A percentile compares a stretch with the other conserved stretches of the same genome.
Evolutionary conservation across 2,113 vertebrate genomes (phyloP).

Genomic region (Smithornis capensis): DNA sequence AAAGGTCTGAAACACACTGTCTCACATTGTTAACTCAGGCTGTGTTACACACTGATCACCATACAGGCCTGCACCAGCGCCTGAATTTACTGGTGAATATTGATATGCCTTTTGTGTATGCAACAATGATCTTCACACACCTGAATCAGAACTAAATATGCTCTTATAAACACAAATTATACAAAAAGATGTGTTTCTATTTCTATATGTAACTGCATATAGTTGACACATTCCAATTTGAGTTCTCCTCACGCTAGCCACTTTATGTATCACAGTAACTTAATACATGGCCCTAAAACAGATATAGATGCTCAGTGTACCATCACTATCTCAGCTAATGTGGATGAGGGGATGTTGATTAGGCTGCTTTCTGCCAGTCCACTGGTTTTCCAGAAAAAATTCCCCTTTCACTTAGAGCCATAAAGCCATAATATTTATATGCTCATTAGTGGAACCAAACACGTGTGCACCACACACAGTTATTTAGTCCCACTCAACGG

Average conservation of each 20-base stretch:
- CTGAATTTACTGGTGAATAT: neutral
- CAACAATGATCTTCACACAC: neutral
- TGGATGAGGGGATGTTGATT: neutral
- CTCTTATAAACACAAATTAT: neutral
- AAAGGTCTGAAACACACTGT: neutral
- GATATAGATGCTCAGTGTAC: neutral
- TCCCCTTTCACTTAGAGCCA: neutral
- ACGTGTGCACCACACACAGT: neutral
- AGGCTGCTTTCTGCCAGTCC: neutral
- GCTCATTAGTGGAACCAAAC: neutral
- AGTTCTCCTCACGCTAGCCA: neutral
- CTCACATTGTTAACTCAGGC: neutral
- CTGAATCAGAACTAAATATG: neutral
- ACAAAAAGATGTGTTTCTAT: neutral
- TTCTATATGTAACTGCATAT: neutral
- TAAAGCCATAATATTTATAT: neutral
- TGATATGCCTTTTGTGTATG: neutral
- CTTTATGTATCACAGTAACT: slow-evolving; percentile 7
- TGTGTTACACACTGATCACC: fast-evolving
- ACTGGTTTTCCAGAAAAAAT: neutral
- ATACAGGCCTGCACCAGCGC: neutral
- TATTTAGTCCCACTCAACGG: neutral
- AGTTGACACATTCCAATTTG: neutral
- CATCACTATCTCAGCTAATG: neutral
- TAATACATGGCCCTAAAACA: neutral